Conservation (phyloP, 2,888 invertebrate species). For the Nomada flava region DNA sequence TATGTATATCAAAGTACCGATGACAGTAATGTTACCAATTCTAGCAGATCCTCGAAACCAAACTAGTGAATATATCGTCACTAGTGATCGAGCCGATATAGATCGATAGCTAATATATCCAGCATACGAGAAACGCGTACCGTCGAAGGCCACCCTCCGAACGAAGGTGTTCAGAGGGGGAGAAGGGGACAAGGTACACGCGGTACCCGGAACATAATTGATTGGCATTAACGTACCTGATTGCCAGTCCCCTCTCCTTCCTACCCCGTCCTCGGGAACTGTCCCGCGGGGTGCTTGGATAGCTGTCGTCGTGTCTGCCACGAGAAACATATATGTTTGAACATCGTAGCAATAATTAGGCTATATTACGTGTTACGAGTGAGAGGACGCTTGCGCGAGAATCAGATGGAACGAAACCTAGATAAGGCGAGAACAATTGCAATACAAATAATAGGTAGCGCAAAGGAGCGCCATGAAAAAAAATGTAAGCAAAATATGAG, state of each 20-base stretch:
- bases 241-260: constrained; percentile 73
- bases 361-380: constrained; percentile 49
- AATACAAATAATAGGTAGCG: too few species aligned
- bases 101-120: constrained; percentile 78
- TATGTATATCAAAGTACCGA: constrained; percentile 14
- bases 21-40: constrained; percentile 27
- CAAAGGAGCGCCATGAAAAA: too few species aligned
- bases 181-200: constrained; percentile 49
- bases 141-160: constrained; percentile 66
- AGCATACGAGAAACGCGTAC: constrained; percentile 64
- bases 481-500: too few species aligned
- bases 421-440: too few species aligned
- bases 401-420: too few species aligned
- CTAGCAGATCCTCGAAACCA: neutral
- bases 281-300: constrained; percentile 73
- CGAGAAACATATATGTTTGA: constrained; percentile 60
- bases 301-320: constrained; percentile 43
- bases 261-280: constrained; percentile 48
- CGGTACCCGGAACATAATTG: constrained; percentile 81
- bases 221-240: constrained; percentile 83
- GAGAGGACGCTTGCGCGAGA: too few species aligned
- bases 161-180: constrained; percentile 53
- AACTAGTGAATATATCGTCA: constrained; percentile 17
- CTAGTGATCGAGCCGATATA: constrained; percentile 27
- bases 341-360: constrained; percentile 70